Evolutionary conservation across 2,113 vertebrate genomes (phyloP).

Genomic region (Morone saxatilis): DNA sequence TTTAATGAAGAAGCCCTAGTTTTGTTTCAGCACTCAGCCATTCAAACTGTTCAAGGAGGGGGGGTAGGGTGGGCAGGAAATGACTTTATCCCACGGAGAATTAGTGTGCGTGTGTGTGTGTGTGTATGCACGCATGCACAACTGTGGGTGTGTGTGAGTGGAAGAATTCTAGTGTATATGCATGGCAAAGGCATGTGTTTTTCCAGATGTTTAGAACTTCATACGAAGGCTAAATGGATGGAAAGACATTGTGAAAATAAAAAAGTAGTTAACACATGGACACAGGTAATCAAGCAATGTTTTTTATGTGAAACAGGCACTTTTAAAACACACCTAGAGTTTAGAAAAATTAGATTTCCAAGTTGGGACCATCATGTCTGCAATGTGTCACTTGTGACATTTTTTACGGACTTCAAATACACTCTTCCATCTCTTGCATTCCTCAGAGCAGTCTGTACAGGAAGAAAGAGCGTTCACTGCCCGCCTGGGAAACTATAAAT

Average conservation of each 20-base stretch:
- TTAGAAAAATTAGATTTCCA: not conserved
- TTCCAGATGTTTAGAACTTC: conserved; percentile 76
- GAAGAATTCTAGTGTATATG: conserved; percentile 54
- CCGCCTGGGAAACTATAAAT: conserved; percentile 60
- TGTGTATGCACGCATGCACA: conserved; percentile 2
- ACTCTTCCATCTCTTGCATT: conserved; percentile 55
- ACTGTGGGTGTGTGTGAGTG: conserved; percentile 39
- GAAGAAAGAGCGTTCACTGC: conserved; percentile 20
- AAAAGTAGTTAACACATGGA: conserved; percentile 8
- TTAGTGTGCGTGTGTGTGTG: conserved; percentile 49
- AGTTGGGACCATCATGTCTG: conserved; percentile 16
- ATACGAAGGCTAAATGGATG: conserved; percentile 21
- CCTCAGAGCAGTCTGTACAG: conserved; percentile 42
- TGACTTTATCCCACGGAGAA: conserved; percentile 82
- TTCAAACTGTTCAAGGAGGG: conserved; percentile 59
- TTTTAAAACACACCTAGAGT: not conserved
- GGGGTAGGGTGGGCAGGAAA: conserved; percentile 78
- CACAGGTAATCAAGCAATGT: not conserved
- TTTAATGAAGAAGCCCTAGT: conserved; percentile 80
- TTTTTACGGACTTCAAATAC: conserved; percentile 54
- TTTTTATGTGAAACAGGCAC: not conserved
- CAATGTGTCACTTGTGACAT: conserved; percentile 29
- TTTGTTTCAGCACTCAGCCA: conserved; percentile 72
- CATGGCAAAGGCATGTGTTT: conserved; percentile 48
- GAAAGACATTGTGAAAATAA: conserved; percentile 17